Conservation (phyloP, 2,888 invertebrate genomes). For the Galeopsomyia nigrocyanea region DNA sequence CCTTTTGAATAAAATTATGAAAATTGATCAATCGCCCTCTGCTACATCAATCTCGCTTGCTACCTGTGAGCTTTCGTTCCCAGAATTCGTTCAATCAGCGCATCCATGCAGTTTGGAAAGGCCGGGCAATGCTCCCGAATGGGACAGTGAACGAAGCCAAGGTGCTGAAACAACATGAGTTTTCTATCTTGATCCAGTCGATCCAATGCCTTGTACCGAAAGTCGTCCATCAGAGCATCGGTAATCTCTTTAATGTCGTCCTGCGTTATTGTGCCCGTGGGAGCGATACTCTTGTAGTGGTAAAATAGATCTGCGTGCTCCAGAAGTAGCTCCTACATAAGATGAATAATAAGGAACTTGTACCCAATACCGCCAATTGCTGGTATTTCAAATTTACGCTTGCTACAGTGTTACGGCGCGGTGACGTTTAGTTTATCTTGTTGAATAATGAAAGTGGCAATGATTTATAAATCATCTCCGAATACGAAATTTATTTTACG, state of each 20-base stretch:
- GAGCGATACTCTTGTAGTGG: conserved; percentile 91
- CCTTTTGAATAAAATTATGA: conserved; percentile 54
- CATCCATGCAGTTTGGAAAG: conserved; percentile 85
- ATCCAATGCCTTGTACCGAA: conserved; percentile 94
- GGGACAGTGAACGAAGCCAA: conserved; percentile 96
- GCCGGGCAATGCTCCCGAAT: conserved; percentile 95
- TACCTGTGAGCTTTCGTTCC: conserved; percentile 77
- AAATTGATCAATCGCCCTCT: too few relatives aligned
- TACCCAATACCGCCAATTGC: too few relatives aligned
- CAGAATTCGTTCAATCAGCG: conserved; percentile 80
- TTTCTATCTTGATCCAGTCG: conserved; percentile 95
- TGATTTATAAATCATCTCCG: too few relatives aligned
- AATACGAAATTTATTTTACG: too few relatives aligned
- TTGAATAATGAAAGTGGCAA: too few relatives aligned
- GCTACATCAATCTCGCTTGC: too few relatives aligned
- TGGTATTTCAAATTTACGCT: too few relatives aligned
- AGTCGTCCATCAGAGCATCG: conserved; percentile 91
- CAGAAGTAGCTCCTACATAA: conserved; percentile 81
- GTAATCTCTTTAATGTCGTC: conserved; percentile 95
- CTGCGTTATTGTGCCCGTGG: conserved; percentile 91
- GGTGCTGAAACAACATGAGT: conserved; percentile 93
- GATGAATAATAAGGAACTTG: conserved; percentile 2
- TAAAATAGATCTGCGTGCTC: conserved; percentile 95
- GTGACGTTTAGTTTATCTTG: too few relatives aligned
- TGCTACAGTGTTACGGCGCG: too few relatives aligned